Evolutionary conservation across 2,797 vertebrate genomes (phyloP).

Genomic region (Ctenosaura bakeri): DNA sequence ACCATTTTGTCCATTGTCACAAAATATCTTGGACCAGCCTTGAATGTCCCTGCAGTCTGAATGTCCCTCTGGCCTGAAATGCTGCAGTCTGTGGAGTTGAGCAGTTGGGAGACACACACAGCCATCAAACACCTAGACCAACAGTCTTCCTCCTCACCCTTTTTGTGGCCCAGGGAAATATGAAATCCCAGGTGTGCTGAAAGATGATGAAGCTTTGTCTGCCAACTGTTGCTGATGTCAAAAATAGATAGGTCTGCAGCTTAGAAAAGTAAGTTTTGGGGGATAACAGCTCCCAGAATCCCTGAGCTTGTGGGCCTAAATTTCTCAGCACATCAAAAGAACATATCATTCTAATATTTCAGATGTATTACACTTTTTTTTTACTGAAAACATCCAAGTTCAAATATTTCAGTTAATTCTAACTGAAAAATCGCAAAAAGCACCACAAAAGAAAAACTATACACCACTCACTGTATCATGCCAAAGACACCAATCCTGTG

Average conservation of each 20-base stretch:
- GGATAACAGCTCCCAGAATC: too few relatives aligned
- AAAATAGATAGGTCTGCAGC: neutral
- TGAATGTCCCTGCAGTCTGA: neutral
- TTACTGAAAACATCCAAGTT: neutral
- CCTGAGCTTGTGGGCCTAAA: neutral
- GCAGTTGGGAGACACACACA: neutral
- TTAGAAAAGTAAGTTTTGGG: too few relatives aligned
- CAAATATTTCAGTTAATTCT: neutral
- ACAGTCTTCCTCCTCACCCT: neutral
- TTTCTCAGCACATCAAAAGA: neutral
- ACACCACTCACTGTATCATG: neutral
- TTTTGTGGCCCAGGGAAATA: too few relatives aligned
- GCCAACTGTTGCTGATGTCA: neutral
- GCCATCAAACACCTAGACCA: neutral
- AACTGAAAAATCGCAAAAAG: neutral
- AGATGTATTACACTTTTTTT: neutral
- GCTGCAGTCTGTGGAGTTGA: neutral
- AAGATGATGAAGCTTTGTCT: too few relatives aligned
- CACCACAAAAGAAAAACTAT: neutral
- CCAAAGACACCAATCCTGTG: neutral
- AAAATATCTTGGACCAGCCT: neutral
- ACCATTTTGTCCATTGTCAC: neutral
- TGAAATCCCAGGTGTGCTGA: neutral
- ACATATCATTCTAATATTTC: neutral
- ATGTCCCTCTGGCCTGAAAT: neutral